These are phyloP conservation scores for Aelia acuminata DNA, from an alignment of 2,888 invertebrate genomes.

Conservation along the genomic window DNA sequence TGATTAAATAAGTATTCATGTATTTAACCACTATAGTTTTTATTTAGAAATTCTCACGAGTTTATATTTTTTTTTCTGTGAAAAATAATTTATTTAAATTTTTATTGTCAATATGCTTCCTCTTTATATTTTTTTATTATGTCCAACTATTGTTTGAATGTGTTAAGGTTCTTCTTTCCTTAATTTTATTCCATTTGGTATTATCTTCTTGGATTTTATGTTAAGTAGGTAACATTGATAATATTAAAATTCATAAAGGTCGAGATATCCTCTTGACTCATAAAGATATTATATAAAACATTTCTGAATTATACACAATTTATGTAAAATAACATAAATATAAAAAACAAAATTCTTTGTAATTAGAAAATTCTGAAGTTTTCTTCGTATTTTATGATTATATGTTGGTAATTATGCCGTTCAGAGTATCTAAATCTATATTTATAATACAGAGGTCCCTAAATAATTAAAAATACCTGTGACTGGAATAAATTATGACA, in stretches of 20 bases:
- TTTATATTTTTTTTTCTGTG: neutral
- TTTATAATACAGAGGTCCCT: neutral
- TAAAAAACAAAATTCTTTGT: neutral
- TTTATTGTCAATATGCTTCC: neutral
- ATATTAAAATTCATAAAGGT: slow-evolving; percentile 24
- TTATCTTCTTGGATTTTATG: slow-evolving; percentile 1
- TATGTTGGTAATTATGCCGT: neutral
- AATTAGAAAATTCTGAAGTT: too few species aligned
- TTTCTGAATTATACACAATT: neutral
- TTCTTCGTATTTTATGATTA: too few species aligned
- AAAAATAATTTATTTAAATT: slow-evolving; percentile 27
- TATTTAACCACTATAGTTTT: neutral
- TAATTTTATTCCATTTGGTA: neutral
- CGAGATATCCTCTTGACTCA: neutral
- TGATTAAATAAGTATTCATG: neutral
- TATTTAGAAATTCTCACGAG: neutral
- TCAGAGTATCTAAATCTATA: neutral
- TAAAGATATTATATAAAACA: neutral
- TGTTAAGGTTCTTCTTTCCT: neutral
- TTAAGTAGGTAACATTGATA: neutral
- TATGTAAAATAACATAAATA: neutral
- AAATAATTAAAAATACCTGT: neutral
- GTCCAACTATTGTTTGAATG: neutral
- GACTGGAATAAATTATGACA: neutral
- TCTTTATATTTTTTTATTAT: neutral